Percentiles rank a stretch among this genome's conserved stretches.
Conservation (phyloP, 2,797 vertebrate genomes). For the Bradypodion pumilum region DNA sequence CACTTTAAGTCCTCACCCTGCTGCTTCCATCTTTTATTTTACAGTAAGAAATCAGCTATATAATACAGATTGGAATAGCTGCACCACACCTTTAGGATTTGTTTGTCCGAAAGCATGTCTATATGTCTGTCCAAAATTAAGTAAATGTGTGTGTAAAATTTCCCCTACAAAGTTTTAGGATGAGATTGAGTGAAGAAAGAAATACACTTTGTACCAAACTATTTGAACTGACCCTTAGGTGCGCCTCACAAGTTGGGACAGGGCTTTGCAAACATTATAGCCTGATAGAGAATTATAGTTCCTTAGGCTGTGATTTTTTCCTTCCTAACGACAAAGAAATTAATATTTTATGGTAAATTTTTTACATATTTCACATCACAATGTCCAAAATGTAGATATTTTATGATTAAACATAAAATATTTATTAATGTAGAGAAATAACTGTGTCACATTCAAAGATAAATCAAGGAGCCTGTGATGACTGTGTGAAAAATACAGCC, state of each 20-base stretch:
- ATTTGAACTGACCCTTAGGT: not conserved
- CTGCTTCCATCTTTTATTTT: not conserved
- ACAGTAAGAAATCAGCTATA: not conserved
- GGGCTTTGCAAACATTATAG: not conserved
- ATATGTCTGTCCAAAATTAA: no score
- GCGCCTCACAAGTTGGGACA: not conserved
- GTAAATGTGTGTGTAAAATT: not conserved
- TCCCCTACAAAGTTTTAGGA: not conserved
- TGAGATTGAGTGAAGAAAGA: not conserved
- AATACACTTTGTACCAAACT: not conserved
- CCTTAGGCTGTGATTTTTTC: no score
- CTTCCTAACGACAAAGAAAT: conserved; percentile 10
- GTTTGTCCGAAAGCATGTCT: not conserved
- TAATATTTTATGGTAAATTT: conserved; percentile 13
- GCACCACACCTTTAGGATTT: not conserved
- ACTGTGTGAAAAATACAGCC: conserved; percentile 25
- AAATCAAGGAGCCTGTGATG: conserved; percentile 27
- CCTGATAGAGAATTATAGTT: not conserved
- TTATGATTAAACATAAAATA: conserved; percentile 39
- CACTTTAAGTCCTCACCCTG: not conserved
- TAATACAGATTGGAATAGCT: not conserved
- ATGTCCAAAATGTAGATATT: conserved; percentile 26
- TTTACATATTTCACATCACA: conserved; percentile 18
- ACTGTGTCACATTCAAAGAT: conserved; percentile 28
- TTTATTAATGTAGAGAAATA: conserved; percentile 35